A percentile compares a stretch with the other conserved stretches of the same genome.
These are phyloP conservation scores for Cremastinae sp. DNA, from an alignment of 2,888 invertebrate species.

Conservation along the genomic window DNA sequence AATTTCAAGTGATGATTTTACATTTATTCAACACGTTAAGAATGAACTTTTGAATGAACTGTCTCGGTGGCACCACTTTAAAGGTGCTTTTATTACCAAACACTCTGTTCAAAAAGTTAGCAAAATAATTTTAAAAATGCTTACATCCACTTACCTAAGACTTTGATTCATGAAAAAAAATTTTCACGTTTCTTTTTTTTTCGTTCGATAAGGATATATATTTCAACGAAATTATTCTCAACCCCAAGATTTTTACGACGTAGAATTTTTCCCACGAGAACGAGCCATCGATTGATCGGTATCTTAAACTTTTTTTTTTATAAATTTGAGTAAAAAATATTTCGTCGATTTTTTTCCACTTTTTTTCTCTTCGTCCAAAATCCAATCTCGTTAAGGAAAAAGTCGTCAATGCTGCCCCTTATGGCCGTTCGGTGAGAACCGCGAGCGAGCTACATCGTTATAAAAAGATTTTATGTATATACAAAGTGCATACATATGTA, in stretches of 20 bases:
- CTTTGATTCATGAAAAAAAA: too few species aligned
- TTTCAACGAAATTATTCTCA: conserved; percentile 6
- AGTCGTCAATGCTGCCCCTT: conserved; percentile 38
- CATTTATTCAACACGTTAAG: too few species aligned
- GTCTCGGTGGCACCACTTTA: conserved; percentile 43
- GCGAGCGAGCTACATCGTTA: conserved; percentile 8
- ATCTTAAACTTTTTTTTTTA: background rate
- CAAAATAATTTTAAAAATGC: too few species aligned
- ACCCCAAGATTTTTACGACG: conserved; percentile 1
- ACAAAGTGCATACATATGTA: conserved; percentile 4
- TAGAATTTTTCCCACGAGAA: conserved; percentile 30
- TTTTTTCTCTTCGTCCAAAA: background rate
- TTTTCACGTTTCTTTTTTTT: too few species aligned
- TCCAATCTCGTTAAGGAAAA: conserved; percentile 2
- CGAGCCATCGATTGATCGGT: conserved; percentile 15
- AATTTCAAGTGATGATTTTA: too few species aligned
- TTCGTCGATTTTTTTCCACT: too few species aligned
- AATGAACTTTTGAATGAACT: too few species aligned
- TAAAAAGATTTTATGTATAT: conserved; percentile 30
- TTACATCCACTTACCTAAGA: too few species aligned
- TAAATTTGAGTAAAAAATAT: too few species aligned
- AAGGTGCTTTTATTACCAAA: too few species aligned
- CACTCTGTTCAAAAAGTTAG: conserved; percentile 48
- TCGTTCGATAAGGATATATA: background rate
- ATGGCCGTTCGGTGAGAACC: conserved; percentile 50